phyloP scores from a whole-genome alignment of 1,140 invertebrate genomes.

The Muscidifurax raptorellus region DNA sequence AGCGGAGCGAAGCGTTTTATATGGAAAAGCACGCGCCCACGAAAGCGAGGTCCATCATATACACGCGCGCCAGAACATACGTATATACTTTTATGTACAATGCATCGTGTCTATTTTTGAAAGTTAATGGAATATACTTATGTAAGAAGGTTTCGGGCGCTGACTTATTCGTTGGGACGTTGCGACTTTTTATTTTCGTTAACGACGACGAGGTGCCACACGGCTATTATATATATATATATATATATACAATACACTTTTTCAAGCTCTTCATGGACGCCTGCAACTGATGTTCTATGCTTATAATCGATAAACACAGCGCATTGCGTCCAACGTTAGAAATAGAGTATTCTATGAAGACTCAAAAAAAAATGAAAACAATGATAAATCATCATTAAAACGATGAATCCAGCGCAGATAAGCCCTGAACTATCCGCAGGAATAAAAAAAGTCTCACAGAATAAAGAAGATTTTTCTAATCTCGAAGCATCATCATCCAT shows the following conservation, averaged over 20 bases:
- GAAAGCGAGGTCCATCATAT: not conserved
- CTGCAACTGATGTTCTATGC: no score
- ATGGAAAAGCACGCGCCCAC: constrained; percentile 55
- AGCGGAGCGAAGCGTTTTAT: constrained; percentile 53
- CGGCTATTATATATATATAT: no score
- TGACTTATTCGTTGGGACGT: no score
- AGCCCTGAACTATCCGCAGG: not conserved
- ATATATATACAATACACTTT: no score
- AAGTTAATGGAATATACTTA: not conserved
- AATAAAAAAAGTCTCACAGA: not conserved
- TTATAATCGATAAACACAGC: no score
- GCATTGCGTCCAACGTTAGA: no score
- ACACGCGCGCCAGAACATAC: no score
- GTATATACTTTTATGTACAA: not conserved
- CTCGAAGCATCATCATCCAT: not conserved
- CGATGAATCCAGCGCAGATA: no score
- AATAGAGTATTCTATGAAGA: no score
- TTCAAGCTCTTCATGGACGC: no score
- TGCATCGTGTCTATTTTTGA: not conserved
- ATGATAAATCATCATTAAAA: not conserved
- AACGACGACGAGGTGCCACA: no score
- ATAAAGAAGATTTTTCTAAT: constrained; percentile 10
- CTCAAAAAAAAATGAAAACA: no score
- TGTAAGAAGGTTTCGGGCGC: not conserved
- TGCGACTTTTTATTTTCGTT: not conserved